Percentiles rank a stretch among this genome's conserved stretches.
Conservation (phyloP, 2,797 vertebrate genomes). For the Oceanodroma leucorhoa region DNA sequence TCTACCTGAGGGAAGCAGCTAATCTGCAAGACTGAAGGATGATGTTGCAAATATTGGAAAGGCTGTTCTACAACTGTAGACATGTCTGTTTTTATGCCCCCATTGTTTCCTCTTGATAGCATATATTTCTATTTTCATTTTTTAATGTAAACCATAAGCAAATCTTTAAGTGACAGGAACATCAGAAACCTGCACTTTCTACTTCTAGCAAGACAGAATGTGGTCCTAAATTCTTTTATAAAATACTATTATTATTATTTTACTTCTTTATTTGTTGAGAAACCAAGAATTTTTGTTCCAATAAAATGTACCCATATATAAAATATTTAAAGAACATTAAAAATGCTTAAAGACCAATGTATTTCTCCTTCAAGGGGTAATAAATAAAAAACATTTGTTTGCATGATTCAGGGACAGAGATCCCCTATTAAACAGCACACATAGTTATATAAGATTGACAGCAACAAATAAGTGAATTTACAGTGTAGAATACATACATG, state of each 20-base stretch:
- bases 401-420: neutral
- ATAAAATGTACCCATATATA: fast-evolving
- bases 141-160: neutral
- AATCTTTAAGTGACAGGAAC: neutral
- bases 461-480: neutral
- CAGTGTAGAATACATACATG: neutral
- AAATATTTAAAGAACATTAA: neutral
- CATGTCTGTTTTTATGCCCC: neutral
- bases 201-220: neutral
- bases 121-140: neutral
- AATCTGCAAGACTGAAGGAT: neutral
- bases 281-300: neutral
- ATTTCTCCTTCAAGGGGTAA: neutral
- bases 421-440: neutral
- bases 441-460: neutral
- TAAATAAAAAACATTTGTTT: neutral
- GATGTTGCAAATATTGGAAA: neutral
- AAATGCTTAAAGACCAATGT: neutral
- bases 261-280: neutral
- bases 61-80: neutral
- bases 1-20: neutral
- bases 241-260: neutral
- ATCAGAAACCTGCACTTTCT: neutral
- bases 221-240: neutral
- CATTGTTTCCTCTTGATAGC: neutral